phyloP scores from a whole-genome alignment of 2,113 vertebrate genomes.

The Miniopterus natalensis region DNA sequence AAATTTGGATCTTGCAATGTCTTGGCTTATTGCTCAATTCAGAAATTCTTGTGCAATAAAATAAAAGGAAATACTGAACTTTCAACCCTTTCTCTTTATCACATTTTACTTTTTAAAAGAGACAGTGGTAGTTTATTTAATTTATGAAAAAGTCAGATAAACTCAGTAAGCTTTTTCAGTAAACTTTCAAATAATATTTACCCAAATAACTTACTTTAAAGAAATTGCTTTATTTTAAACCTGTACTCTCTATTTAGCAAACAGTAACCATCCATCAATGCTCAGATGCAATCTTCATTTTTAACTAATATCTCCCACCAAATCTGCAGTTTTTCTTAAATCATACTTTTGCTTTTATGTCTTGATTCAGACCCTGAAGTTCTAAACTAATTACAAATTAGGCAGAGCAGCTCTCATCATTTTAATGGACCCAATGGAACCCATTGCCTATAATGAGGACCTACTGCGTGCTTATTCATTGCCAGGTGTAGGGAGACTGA shows the following conservation, averaged over 20 bases:
- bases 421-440: not conserved
- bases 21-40: slow-evolving; percentile 41
- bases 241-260: not conserved
- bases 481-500: not conserved
- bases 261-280: not conserved
- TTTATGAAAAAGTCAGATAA: slow-evolving; percentile 35
- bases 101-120: slow-evolving; percentile 1
- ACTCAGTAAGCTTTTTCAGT: not conserved
- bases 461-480: not conserved
- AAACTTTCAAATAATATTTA: not conserved
- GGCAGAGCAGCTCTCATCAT: not conserved
- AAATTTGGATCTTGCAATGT: slow-evolving; percentile 36
- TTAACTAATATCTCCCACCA: not conserved
- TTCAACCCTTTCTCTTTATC: not conserved
- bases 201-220: not conserved
- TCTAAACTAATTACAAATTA: slow-evolving; percentile 38
- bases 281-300: not conserved
- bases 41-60: slow-evolving; percentile 3
- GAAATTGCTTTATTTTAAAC: not conserved
- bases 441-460: not conserved
- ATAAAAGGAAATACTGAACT: not conserved
- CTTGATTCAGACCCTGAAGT: not conserved
- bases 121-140: not conserved
- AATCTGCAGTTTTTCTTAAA: not conserved
- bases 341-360: not conserved